Evolutionary conservation across 2,888 invertebrate species (phyloP).

Genomic region (Cartodere bifasciata): DNA sequence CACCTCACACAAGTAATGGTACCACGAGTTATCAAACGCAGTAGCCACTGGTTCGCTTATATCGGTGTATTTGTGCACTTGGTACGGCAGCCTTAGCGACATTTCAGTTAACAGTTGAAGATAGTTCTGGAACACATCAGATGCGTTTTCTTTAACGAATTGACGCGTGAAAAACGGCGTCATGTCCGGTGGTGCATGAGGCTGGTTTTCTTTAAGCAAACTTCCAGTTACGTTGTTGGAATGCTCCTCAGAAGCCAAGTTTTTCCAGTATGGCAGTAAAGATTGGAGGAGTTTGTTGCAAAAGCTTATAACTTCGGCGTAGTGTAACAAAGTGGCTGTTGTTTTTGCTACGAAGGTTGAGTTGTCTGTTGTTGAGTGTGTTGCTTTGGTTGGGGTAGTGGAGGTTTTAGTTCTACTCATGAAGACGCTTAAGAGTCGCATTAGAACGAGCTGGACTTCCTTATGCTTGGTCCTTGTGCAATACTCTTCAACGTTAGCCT

Average conservation of each 20-base stretch:
- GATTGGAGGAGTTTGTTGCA: constrained; percentile 59
- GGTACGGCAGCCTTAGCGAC: constrained; percentile 85
- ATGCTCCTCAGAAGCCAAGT: constrained; percentile 34
- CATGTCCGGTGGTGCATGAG: constrained; percentile 82
- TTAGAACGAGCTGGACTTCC: constrained; percentile 79
- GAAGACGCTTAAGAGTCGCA: constrained; percentile 71
- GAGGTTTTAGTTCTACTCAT: constrained; percentile 8
- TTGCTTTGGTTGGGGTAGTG: constrained; percentile 11
- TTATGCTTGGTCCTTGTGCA: constrained; percentile 57
- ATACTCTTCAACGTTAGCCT: constrained; percentile 40
- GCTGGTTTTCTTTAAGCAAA: constrained; percentile 69
- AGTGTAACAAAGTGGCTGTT: constrained; percentile 56
- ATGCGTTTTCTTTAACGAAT: constrained; percentile 82
- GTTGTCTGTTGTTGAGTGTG: constrained; percentile 37
- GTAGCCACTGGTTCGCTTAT: constrained; percentile 34
- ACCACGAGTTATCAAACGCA: constrained; percentile 55
- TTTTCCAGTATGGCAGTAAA: constrained; percentile 67
- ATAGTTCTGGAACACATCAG: constrained; percentile 89
- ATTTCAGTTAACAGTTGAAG: constrained; percentile 92
- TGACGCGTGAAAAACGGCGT: constrained; percentile 88
- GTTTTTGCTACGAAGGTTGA: constrained; percentile 51
- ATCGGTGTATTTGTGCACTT: constrained; percentile 71
- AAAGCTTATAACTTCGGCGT: constrained; percentile 58
- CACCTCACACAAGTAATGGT: constrained; percentile 76
- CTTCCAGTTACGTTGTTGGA: constrained; percentile 43